These are phyloP conservation scores for Xyrichtys novacula DNA, from an alignment of 2,797 vertebrate species.

Conservation along the genomic window DNA sequence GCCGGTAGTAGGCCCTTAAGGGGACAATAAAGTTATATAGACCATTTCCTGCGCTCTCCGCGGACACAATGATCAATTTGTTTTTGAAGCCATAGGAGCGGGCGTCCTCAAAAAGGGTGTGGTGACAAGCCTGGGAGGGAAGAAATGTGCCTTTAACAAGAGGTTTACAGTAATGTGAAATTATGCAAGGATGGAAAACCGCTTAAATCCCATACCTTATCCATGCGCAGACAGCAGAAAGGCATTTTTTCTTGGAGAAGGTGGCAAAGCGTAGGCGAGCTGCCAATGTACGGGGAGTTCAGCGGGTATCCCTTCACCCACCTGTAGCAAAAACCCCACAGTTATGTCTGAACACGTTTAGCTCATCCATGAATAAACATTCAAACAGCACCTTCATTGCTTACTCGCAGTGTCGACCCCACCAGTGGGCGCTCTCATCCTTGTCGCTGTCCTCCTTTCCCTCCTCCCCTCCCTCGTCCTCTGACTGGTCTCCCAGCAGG, in stretches of 20 bases:
- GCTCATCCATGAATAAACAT: not conserved
- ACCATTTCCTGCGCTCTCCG: slow-evolving; percentile 88
- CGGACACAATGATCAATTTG: slow-evolving; percentile 89
- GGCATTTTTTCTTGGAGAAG: slow-evolving; percentile 89
- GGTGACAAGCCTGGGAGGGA: slow-evolving; percentile 83
- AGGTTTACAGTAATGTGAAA: not conserved
- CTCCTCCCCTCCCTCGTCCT: slow-evolving; percentile 86
- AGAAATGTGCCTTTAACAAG: slow-evolving; percentile 2
- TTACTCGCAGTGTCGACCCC: slow-evolving; percentile 85
- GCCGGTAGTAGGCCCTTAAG: slow-evolving; percentile 88
- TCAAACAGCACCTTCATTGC: slow-evolving; percentile 33
- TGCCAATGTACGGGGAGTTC: slow-evolving; percentile 90
- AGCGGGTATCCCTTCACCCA: slow-evolving; percentile 90
- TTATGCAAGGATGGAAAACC: not conserved
- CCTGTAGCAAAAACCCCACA: slow-evolving; percentile 71
- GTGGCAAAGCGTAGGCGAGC: slow-evolving; percentile 89
- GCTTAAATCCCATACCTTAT: slow-evolving; percentile 78
- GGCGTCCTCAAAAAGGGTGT: slow-evolving; percentile 87
- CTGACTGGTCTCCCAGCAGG: slow-evolving; percentile 88
- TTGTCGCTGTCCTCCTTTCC: slow-evolving; percentile 81
- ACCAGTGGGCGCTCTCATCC: slow-evolving; percentile 83
- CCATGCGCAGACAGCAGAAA: slow-evolving; percentile 89
- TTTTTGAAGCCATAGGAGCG: slow-evolving; percentile 89
- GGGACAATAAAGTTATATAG: slow-evolving; percentile 91
- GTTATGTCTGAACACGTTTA: slow-evolving; percentile 19